Base-by-base conservation (phyloP, 2,888 invertebrate species). In the Xestia xanthographa region DNA sequence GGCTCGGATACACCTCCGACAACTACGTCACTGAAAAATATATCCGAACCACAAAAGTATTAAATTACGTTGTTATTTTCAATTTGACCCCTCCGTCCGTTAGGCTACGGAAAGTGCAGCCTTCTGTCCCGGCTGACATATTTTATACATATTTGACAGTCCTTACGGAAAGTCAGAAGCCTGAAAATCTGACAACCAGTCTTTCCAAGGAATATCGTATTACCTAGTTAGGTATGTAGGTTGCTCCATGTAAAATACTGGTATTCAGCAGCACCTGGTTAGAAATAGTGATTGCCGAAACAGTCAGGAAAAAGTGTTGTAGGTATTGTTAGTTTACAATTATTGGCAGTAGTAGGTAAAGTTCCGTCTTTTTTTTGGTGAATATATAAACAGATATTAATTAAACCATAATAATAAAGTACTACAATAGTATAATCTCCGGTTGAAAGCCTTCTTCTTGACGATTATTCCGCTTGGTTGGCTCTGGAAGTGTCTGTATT, bases 401-500 rank as follows among this genome's bases (percentile, higher is more conserved):
- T 77, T 43, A 11, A 29, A 60, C 48, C 17, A 6, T 48, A 3
- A 53, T 34, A 53, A 43, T 71, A 63, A 45, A 53, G 56, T 43
- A 43, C 34, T 0, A 43, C 17, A 66, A 17, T 29, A 63, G 5
- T 5, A 29, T 29, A 70, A n/a, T 45, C n/a, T 65, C 43, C 34
- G 34, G n/a, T n/a, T 34, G 29, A 45, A 67, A 34, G 20, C 9
- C 45, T 58, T 56, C 50, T 62, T 62, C 68, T 72, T 67, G 62
- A 66, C 50, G 34, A 58, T 79, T 62, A 70, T 75, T 84, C 50
- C 62, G 26, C 72, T 79, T 63, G 45, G 62, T 34, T 75, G 56
- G 41, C 29, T 58, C 65, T 72, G 62, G 69, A 79, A 82, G 34
- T 75, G 66, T 66, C 80, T 79, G 72, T 75, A 66, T 82, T 79